Conservation (phyloP, 2,113 vertebrate genomes). For the Rhineura floridana region DNA sequence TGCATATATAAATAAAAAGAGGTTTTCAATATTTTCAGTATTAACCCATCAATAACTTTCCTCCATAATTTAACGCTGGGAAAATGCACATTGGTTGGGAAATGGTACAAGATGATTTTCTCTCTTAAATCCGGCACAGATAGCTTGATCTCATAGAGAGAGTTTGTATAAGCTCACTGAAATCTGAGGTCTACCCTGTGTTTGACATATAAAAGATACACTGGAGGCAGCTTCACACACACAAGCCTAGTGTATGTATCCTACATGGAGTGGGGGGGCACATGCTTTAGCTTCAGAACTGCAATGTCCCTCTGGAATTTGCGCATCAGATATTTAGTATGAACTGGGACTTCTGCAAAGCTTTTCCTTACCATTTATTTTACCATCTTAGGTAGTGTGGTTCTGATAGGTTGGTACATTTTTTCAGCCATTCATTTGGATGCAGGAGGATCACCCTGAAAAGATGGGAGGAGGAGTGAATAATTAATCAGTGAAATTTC, state of each 20-base stretch:
- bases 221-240: neutral
- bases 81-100: neutral
- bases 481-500: too few relatives aligned
- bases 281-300: neutral
- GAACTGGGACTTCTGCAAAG: too few relatives aligned
- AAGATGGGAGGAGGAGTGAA: too few relatives aligned
- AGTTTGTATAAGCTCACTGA: neutral
- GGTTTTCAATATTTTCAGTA: conserved; percentile 44
- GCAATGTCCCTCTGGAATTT: neutral
- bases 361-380: neutral
- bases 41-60: neutral
- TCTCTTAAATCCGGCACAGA: conserved; percentile 2
- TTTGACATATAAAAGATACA: neutral
- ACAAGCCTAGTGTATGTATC: neutral
- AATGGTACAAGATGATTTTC: neutral
- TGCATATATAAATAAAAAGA: conserved; percentile 45
- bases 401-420: too few relatives aligned
- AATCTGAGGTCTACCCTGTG: neutral
- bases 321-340: neutral
- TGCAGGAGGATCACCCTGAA: too few relatives aligned
- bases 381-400: neutral
- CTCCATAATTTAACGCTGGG: conserved; percentile 42
- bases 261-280: too few relatives aligned
- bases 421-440: too few relatives aligned
- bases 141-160: neutral